phyloP scores from a whole-genome alignment of 2,888 invertebrate genomes.

The Philereme vetulata region DNA sequence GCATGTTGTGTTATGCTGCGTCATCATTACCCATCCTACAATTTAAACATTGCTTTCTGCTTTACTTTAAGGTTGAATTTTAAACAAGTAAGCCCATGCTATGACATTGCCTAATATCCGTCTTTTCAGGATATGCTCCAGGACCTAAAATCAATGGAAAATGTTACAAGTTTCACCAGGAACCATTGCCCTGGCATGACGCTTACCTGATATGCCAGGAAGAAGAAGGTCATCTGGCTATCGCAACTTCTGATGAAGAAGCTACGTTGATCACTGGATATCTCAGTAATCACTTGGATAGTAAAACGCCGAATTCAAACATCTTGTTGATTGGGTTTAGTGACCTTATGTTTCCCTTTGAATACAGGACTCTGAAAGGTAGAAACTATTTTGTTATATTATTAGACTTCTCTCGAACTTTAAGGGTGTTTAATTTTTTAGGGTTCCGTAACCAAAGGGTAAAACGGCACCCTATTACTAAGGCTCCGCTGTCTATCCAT shows the following conservation, averaged over 20 bases:
- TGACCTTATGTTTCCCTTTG: slow-evolving; percentile 58
- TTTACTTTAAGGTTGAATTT: too few relatives aligned
- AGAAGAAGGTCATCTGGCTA: slow-evolving; percentile 54
- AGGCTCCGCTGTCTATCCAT: too few relatives aligned
- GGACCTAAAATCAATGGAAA: slow-evolving; percentile 44
- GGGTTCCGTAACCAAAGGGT: too few relatives aligned
- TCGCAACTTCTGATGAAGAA: slow-evolving; percentile 57
- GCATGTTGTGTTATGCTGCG: too few relatives aligned
- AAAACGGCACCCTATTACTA: too few relatives aligned
- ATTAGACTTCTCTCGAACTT: too few relatives aligned
- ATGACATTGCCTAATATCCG: neutral
- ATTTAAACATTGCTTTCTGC: too few relatives aligned
- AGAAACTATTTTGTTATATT: slow-evolving; percentile 6
- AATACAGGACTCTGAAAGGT: slow-evolving; percentile 59
- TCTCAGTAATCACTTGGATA: slow-evolving; percentile 51
- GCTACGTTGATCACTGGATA: slow-evolving; percentile 52
- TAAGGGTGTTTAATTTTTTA: too few relatives aligned
- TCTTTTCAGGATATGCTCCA: slow-evolving; percentile 46
- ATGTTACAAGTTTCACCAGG: slow-evolving; percentile 59
- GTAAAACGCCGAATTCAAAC: slow-evolving; percentile 53
- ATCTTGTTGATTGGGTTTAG: slow-evolving; percentile 59
- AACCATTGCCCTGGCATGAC: slow-evolving; percentile 59
- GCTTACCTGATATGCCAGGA: slow-evolving; percentile 54
- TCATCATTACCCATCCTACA: too few relatives aligned
- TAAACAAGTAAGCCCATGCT: too few relatives aligned